A percentile compares a stretch with the other conserved stretches of the same genome.
Conservation (phyloP, 2,797 vertebrate species). For the Bradypodion ventrale region DNA sequence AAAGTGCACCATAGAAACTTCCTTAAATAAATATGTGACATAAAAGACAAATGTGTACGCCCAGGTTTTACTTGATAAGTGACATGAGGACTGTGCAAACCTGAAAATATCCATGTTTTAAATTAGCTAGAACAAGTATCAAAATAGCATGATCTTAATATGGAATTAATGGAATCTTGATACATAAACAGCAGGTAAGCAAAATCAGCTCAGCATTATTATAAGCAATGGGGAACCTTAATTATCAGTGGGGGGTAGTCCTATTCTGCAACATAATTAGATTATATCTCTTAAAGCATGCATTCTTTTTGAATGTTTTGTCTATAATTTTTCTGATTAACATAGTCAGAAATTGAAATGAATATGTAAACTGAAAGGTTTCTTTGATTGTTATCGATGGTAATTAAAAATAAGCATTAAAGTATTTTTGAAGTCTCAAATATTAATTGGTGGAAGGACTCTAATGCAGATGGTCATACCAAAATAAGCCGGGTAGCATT, state of each 20-base stretch:
- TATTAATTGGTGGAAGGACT: background rate
- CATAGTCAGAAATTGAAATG: background rate
- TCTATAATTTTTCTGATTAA: background rate
- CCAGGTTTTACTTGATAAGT: background rate
- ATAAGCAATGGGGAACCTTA: background rate
- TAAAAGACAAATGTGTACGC: background rate
- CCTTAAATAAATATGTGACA: background rate
- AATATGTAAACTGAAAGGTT: background rate
- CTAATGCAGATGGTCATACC: background rate
- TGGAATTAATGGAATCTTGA: background rate
- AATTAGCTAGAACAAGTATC: background rate
- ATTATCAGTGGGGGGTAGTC: background rate
- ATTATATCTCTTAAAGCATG: background rate
- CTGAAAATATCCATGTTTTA: background rate
- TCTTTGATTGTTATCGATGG: background rate
- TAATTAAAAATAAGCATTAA: background rate
- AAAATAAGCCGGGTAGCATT: background rate
- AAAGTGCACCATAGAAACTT: background rate
- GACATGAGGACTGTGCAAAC: background rate
- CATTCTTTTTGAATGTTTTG: background rate
- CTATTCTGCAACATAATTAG: background rate
- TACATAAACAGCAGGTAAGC: background rate
- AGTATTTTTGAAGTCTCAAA: background rate
- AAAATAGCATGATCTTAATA: background rate
- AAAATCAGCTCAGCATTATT: background rate